phyloP scores from a whole-genome alignment of 2,888 invertebrate species.

The Xylota segnis region DNA sequence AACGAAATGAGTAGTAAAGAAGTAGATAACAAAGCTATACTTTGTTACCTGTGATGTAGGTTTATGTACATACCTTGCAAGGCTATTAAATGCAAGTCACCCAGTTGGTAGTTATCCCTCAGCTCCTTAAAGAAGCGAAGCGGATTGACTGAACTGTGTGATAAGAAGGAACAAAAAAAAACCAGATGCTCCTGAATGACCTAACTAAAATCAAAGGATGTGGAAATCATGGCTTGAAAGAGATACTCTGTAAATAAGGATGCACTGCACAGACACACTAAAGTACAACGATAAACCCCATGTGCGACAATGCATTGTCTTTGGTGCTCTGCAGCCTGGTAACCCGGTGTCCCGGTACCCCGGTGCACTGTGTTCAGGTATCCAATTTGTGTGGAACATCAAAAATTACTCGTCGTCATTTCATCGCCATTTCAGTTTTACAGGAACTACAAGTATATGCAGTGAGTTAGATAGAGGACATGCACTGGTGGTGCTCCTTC shows the following conservation, averaged over 20 bases:
- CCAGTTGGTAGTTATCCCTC: slow-evolving; percentile 5
- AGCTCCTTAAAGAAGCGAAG: slow-evolving; percentile 8
- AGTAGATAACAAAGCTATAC: slow-evolving; percentile 65
- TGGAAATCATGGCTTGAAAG: slow-evolving; percentile 40
- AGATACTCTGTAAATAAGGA: slow-evolving; percentile 46
- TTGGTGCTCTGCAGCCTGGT: background rate
- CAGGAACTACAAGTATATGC: background rate
- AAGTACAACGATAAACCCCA: slow-evolving; percentile 36
- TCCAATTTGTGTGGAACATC: slow-evolving; percentile 63
- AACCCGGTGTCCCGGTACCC: no score
- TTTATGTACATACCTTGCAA: slow-evolving; percentile 29
- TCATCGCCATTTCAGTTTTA: slow-evolving; percentile 29
- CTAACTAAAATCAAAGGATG: slow-evolving; percentile 52
- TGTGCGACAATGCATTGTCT: slow-evolving; percentile 50
- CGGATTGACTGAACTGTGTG: slow-evolving; percentile 29
- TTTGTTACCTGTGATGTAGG: slow-evolving; percentile 64
- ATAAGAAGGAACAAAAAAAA: background rate
- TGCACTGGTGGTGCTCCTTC: slow-evolving; percentile 24
- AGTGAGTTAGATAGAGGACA: background rate
- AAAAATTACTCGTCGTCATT: slow-evolving; percentile 56
- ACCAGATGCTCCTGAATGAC: slow-evolving; percentile 20
- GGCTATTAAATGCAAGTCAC: slow-evolving; percentile 70
- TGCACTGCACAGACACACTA: slow-evolving; percentile 18
- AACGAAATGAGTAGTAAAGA: slow-evolving; percentile 66
- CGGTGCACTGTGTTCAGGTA: slow-evolving; percentile 1